Evolutionary conservation across 2,113 vertebrate species (phyloP).

Genomic region (Urocolius indicus): DNA sequence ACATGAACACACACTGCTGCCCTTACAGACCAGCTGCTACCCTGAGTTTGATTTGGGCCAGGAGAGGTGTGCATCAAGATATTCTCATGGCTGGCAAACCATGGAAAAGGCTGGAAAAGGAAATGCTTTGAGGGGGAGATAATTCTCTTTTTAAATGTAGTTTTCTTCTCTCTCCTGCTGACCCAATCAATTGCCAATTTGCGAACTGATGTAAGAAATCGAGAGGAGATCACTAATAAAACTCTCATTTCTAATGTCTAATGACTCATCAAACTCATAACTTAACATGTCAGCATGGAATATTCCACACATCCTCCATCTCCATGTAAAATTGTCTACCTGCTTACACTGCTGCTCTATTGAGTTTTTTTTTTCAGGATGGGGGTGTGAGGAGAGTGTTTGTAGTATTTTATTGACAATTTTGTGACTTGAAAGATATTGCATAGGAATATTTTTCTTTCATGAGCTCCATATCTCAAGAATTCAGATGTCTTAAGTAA

Average conservation of each 20-base stretch:
- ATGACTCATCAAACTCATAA: neutral
- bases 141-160: neutral
- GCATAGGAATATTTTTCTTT: neutral
- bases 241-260: neutral
- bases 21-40: neutral
- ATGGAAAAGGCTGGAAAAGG: too few species aligned
- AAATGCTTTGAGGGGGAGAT: neutral
- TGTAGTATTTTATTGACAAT: neutral
- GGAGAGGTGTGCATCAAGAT: neutral
- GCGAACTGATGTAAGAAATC: neutral
- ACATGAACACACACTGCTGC: accelerated
- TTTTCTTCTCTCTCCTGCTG: neutral
- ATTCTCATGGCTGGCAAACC: neutral
- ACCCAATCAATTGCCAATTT: neutral
- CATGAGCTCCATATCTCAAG: neutral
- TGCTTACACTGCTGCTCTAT: neutral
- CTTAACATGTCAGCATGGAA: neutral
- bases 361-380: neutral
- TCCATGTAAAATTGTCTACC: neutral
- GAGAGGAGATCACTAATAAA: constrained; percentile 9
- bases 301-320: neutral
- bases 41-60: too few species aligned
- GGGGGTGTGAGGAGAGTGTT: neutral
- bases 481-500: neutral
- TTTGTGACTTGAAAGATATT: neutral